Evolutionary conservation across 2,888 invertebrate genomes (phyloP).

Genomic region (Callyntrura guangdongensis): DNA sequence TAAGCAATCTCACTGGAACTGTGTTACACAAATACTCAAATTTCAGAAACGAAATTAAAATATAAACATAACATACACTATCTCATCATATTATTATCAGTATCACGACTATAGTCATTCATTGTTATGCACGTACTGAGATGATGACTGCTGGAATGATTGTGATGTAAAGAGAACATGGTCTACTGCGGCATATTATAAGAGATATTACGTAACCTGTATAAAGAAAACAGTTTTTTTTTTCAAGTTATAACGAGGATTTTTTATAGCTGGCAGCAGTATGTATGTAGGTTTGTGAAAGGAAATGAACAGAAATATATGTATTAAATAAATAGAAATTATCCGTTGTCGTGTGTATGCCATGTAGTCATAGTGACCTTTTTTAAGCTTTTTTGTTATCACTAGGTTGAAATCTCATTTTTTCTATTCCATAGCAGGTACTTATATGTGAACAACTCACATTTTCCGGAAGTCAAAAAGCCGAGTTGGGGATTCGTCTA

Average conservation of each 20-base stretch:
- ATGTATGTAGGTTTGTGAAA: too few relatives aligned
- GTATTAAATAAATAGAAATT: constrained; percentile 26
- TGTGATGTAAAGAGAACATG: too few relatives aligned
- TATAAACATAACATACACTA: too few relatives aligned
- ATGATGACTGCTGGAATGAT: too few relatives aligned
- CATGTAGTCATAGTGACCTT: background rate
- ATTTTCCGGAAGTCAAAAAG: constrained; percentile 17
- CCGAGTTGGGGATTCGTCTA: background rate
- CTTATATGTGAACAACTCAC: background rate
- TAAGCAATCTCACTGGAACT: constrained; percentile 69
- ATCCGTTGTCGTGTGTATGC: background rate
- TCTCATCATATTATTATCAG: constrained; percentile 63
- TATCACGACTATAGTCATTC: too few relatives aligned
- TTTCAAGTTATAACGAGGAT: constrained; percentile 34
- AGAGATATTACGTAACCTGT: too few relatives aligned
- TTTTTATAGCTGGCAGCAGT: constrained; percentile 8
- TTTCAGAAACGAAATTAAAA: too few relatives aligned
- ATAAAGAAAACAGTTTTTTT: background rate
- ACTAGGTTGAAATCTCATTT: background rate
- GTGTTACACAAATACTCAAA: too few relatives aligned
- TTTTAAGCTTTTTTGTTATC: background rate
- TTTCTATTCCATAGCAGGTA: background rate
- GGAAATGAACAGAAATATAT: constrained; percentile 16
- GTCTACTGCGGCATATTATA: too few relatives aligned
- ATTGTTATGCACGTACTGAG: too few relatives aligned